Conservation (phyloP, 1,140 invertebrate species). For the Pseudomyrmex pallidus region DNA sequence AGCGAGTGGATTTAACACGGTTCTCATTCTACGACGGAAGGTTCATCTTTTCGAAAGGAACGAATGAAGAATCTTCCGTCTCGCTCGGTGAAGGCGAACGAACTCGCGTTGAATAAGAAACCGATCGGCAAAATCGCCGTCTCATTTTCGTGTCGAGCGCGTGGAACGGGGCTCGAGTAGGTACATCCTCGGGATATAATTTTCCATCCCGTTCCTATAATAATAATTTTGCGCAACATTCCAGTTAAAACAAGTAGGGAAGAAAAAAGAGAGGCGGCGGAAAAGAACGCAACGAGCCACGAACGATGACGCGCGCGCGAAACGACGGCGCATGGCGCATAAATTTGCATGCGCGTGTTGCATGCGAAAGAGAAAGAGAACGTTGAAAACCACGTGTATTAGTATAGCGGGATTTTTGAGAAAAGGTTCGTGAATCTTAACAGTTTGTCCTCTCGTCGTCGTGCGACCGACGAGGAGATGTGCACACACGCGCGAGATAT, state of each 20-base stretch:
- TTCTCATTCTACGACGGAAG: not conserved
- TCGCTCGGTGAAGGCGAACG: constrained; percentile 39
- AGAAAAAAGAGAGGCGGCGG: constrained; percentile 11
- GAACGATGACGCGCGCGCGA: constrained; percentile 25
- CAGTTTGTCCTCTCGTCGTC: constrained; percentile 17
- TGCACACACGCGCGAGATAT: not conserved
- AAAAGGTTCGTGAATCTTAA: constrained; percentile 47
- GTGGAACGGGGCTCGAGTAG: constrained; percentile 27
- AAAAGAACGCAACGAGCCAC: constrained; percentile 47
- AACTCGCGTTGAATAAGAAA: constrained; percentile 21
- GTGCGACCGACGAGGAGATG: not conserved
- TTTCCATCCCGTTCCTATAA: constrained; percentile 43
- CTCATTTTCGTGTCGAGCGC: constrained; percentile 44
- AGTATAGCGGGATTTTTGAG: constrained; percentile 59
- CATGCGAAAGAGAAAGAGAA: constrained; percentile 23
- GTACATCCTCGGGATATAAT: constrained; percentile 18
- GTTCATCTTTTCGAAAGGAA: constrained; percentile 17
- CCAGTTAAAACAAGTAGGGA: constrained; percentile 3
- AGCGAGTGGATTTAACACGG: constrained; percentile 24
- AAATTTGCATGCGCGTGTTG: constrained; percentile 52
- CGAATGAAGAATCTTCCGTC: not conserved
- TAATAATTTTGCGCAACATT: constrained; percentile 12
- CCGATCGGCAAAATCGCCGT: constrained; percentile 31
- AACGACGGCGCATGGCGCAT: constrained; percentile 20
- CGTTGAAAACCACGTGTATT: constrained; percentile 20